These are phyloP conservation scores for Galagoides demidoff DNA, from an alignment of 2,797 vertebrate species.

Conservation along the genomic window DNA sequence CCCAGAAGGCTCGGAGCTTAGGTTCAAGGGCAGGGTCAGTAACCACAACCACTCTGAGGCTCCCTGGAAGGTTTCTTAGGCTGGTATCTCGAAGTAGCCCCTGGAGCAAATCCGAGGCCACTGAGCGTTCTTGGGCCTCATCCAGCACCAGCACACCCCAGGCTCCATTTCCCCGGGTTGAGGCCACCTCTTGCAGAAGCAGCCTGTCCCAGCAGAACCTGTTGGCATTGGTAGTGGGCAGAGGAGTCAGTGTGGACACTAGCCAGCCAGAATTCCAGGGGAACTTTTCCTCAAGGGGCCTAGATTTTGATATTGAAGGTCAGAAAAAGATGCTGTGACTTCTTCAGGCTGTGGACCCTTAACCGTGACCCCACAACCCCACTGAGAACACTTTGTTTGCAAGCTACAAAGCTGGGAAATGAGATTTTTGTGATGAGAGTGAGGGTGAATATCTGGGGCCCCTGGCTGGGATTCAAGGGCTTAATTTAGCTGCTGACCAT, in stretches of 20 bases:
- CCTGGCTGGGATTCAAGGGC: background rate
- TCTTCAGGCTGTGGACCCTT: background rate
- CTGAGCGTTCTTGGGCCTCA: slow-evolving; percentile 95
- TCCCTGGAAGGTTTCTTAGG: slow-evolving; percentile 55
- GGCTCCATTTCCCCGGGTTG: slow-evolving; percentile 92
- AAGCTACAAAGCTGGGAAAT: background rate
- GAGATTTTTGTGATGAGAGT: background rate
- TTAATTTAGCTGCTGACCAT: background rate
- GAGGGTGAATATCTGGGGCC: background rate
- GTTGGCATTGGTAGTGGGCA: background rate
- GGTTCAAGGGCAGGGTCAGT: slow-evolving; percentile 88
- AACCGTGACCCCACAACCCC: background rate
- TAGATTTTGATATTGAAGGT: background rate
- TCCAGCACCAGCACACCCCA: slow-evolving; percentile 94
- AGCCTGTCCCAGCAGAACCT: slow-evolving; percentile 95
- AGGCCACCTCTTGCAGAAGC: slow-evolving; percentile 95
- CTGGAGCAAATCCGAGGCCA: slow-evolving; percentile 93
- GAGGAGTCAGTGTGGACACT: slow-evolving; percentile 40
- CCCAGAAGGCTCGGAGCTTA: slow-evolving; percentile 90
- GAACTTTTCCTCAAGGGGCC: background rate
- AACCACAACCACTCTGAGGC: slow-evolving; percentile 91
- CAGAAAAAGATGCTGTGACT: background rate
- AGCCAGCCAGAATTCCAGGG: background rate
- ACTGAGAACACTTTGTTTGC: background rate
- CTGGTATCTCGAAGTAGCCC: slow-evolving; percentile 92